Evolutionary conservation across 2,888 invertebrate species (phyloP).

Genomic region (Hypena proboscidalis): DNA sequence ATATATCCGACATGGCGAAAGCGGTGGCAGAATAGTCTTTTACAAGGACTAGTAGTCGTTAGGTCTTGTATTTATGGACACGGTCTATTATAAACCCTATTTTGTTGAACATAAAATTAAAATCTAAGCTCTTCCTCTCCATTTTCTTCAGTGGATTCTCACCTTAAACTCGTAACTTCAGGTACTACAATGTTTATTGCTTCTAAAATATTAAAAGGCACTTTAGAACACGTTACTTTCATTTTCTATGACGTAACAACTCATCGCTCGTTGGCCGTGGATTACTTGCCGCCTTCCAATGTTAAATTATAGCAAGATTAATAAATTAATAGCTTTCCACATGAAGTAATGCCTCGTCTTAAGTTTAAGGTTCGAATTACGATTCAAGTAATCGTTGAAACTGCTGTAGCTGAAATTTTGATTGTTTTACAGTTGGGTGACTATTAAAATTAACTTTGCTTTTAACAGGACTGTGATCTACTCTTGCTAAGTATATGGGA

Average conservation of each 20-base stretch:
- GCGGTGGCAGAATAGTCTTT: too few species aligned
- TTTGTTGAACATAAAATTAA: too few species aligned
- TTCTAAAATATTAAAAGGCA: constrained; percentile 34
- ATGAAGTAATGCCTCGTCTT: constrained; percentile 18
- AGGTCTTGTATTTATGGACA: too few species aligned
- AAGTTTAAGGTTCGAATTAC: constrained; percentile 8
- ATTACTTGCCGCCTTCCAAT: constrained; percentile 17
- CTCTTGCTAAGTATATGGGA: too few species aligned
- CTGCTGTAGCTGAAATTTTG: constrained; percentile 1
- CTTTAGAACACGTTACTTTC: constrained; percentile 20
- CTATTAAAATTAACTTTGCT: too few species aligned
- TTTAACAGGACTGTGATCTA: too few species aligned
- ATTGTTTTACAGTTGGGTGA: too few species aligned
- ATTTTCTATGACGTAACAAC: constrained; percentile 26
- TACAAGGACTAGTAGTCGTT: too few species aligned
- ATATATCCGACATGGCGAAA: too few species aligned
- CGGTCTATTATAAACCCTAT: too few species aligned
- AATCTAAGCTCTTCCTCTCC: neutral
- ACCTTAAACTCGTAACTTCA: constrained; percentile 14
- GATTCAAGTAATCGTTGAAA: constrained; percentile 2
- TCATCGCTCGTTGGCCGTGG: constrained; percentile 17
- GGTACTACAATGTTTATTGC: constrained; percentile 28
- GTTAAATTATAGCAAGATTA: constrained; percentile 30
- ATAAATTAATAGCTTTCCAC: constrained; percentile 33
- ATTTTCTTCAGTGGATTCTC: neutral